Conservation (phyloP, 2,797 vertebrate genomes). For the Rhadinocentrus ornatus region DNA sequence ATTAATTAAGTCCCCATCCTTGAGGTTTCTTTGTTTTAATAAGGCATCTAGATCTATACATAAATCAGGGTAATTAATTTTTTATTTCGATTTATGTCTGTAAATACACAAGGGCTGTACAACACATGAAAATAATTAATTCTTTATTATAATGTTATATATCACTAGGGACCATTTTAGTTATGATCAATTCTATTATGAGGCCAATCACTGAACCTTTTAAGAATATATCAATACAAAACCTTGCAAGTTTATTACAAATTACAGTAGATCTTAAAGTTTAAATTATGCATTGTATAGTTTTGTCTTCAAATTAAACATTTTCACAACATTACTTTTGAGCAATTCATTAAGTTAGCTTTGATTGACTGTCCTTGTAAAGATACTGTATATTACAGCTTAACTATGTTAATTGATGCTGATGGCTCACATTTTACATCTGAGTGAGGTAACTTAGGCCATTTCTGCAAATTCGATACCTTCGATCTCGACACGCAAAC, state of each 20-base stretch:
- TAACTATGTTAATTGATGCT: not conserved
- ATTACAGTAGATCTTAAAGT: slow-evolving; percentile 5
- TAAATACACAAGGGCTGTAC: slow-evolving; percentile 6
- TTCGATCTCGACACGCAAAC: slow-evolving; percentile 50
- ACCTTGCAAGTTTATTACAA: slow-evolving; percentile 41
- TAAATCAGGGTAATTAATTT: slow-evolving; percentile 6
- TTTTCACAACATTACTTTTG: not conserved
- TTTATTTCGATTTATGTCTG: slow-evolving; percentile 4
- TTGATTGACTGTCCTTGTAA: not conserved
- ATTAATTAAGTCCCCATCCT: not conserved
- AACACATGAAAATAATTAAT: not conserved
- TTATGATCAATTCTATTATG: not conserved
- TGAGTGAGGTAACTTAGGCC: not conserved
- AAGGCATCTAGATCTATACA: not conserved
- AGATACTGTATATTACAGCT: not conserved
- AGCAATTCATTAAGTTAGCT: not conserved
- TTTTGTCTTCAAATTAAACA: slow-evolving; percentile 8
- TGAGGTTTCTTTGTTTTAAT: not conserved
- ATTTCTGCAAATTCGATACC: slow-evolving; percentile 10
- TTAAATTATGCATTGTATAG: not conserved
- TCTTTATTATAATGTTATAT: slow-evolving; percentile 1
- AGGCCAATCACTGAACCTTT: slow-evolving; percentile 23
- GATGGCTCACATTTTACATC: not conserved
- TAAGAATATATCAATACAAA: not conserved
- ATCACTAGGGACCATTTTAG: not conserved